Base-by-base conservation (phyloP, 30 jellyfish, hydroid and myxozoan species). In the Turritopsis rubra region DNA sequence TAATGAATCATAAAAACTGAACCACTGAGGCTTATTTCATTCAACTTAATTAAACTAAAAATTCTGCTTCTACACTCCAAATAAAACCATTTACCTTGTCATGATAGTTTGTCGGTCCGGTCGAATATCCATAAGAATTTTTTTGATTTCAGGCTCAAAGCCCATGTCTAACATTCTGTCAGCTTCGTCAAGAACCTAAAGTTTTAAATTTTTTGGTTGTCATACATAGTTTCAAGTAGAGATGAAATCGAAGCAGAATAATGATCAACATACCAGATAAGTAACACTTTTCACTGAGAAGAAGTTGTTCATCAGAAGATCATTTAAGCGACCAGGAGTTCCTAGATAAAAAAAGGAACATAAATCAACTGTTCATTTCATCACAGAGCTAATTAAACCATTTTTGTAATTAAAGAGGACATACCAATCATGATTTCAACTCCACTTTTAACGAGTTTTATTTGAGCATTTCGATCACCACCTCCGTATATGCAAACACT, bases 401-500 rank as follows among this genome's bases (percentile, higher is more conserved):
- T n/a, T n/a, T n/a, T n/a, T n/a, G n/a, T n/a, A 7, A 5, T 66
- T 66, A 7, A 26, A 66, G 30, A 16, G 0, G 9, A 66, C 88
- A 19, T 76, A 92, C 98, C 98, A n/a, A 94, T 94, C 17, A 94
- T 94, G 20, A 89, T 94, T 79, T 94, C 99, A 20, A 89, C 99
- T 28, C 99, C 99, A 70, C 79, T 81, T 86, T 90, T 70, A 54
- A 94, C 94, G 28, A 66, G 54, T 1, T 79, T 82, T 18, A 94
- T 94, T 24, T 94, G 99, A 13, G 88, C 95, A 24, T 75, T 79
- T 71, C 99, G 72, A 80, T 82, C 86, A 9, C 97, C 99, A 66
- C 99, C 99, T 27, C 99, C 99, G 83, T 94, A 94, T n/a, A 94
- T 89, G 29, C 99, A 94, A 52, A 86, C 89, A 86, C 99, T 93